phyloP scores from a whole-genome alignment of 2,797 vertebrate genomes.

The Caiman crocodilus region DNA sequence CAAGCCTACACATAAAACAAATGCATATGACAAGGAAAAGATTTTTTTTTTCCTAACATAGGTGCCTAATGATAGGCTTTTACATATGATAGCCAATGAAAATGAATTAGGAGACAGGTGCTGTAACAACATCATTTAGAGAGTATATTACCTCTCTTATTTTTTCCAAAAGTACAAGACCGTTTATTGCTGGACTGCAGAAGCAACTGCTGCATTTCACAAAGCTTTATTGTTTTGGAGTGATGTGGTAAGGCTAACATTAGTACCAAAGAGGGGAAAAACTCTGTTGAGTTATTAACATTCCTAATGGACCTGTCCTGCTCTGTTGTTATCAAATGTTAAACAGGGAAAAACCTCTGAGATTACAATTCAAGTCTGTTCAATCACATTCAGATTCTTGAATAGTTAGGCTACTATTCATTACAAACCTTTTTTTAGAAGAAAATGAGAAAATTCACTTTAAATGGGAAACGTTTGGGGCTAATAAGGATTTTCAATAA shows the following conservation, averaged over 20 bases:
- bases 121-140: conserved; percentile 58
- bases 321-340: conserved; percentile 50
- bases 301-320: conserved; percentile 5
- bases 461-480: neutral
- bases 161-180: conserved; percentile 48
- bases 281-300: conserved; percentile 67
- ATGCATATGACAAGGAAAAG: neutral
- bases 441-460: conserved; percentile 2
- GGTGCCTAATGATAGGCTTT: conserved; percentile 27
- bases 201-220: conserved; percentile 57
- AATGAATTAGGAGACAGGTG: conserved; percentile 60
- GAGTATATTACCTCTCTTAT: conserved; percentile 27
- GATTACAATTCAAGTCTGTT: neutral
- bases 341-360: too few species aligned
- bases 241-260: conserved; percentile 57
- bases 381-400: neutral
- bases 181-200: conserved; percentile 34
- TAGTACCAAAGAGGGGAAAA: conserved; percentile 50
- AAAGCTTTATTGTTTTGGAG: conserved; percentile 67
- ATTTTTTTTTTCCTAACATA: neutral
- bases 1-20: neutral
- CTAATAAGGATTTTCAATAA: neutral
- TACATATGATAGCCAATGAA: conserved; percentile 65
- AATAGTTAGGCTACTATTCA: neutral
- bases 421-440: conserved; percentile 25